Base-by-base conservation (phyloP, 1,140 invertebrate species). In the Hyles euphorbiae region DNA sequence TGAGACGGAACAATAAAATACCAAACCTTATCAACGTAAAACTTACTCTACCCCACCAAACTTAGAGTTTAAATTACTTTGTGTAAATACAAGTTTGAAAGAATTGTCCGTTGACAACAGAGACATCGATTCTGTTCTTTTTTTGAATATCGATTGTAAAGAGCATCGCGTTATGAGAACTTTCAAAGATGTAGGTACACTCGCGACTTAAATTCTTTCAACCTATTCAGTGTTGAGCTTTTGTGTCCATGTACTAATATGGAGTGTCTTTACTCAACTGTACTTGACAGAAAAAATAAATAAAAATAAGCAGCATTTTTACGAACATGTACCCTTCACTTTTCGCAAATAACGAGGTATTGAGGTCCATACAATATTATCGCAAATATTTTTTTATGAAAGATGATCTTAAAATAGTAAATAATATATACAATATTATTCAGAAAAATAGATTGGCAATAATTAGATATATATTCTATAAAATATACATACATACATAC, bases 121-220 rank as follows among this genome's bases (percentile, higher is more conserved):
- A 88, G 83, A 88, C 86, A 87, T 87, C 80, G 83, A 76, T 77
- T 78, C 75, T 78, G 80, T 87, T 80, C 82, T 87, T 88, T 88
- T 77, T 88, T 88, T 87, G 81, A 84, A 85, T 87, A 88, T 88
- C 83, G 85, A 88, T 84, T 88, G 82, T 88, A 85, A 87, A 86
- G 78, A 84, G 83, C 85, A 88, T 88, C 76, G 76, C 70, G 79
- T 76, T 82, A 82, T 88, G 85, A 88, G 83, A 88, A 87, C 81
- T 79, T 77, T 80, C 76, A 70, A 56, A 54, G 40, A 44, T 44
- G 53, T 70, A 68, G 69, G 75, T 79, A 78, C 78, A 76, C 71
- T 76, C 78, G 74, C 67, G 67, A 63, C 78, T 80, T 76, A 82
- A 78, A 88, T 85, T 88, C 81, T 78, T 81, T 74, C 64, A 56